Base-by-base conservation (phyloP, 2,888 invertebrate genomes). In the Branchellion lobata region DNA sequence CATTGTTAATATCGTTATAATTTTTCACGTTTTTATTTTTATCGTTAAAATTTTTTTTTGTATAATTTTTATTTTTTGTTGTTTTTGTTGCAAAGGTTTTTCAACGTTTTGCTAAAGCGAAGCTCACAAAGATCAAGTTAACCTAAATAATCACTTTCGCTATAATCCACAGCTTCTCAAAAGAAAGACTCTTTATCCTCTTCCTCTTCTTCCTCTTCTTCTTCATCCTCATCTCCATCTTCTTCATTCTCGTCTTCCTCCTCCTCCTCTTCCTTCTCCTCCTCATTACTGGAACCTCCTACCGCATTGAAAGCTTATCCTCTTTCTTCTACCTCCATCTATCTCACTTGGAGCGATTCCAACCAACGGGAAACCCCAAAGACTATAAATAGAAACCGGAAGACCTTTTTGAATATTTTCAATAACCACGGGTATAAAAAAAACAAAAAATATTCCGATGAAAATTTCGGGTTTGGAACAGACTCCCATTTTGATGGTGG, bases 221-320 rank as follows among this genome's bases (percentile, higher is more conserved):
- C 40, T 40, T 40, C 40, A 36, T 74, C 40, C 47, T 27, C 31
- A 29, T 76, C 21, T 1, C 29, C 18, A 3, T 53, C 8, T n/a
- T 76, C 57, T 5, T n/a, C 36, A 74, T 74, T 29, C 5, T 31
- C 71, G 11, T 71, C 31, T 5, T 71, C 34, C 3, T 31, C 71
- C 8, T 29, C 29, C 3, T 71, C 34, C 14, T 27, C 31, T 3
- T 71, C 34, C 3, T 71, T 29, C 3, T 33, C 71, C 34, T 61
- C 61, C 18, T 77, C 69, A 24, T 5, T 3, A 3, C 77, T 95
- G 82, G 91, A 92, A 84, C 93, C 95, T n/a, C 95, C 95, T 0
- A 92, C 94, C 31, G 94, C 94, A 0, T 89, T 95, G 2, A 92
- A 87, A 88, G 96, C 96, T 0, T 93, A 93, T 81, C 94, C 97